Base-by-base conservation (phyloP, 2,113 vertebrate genomes). In the Tenrec ecaudatus region DNA sequence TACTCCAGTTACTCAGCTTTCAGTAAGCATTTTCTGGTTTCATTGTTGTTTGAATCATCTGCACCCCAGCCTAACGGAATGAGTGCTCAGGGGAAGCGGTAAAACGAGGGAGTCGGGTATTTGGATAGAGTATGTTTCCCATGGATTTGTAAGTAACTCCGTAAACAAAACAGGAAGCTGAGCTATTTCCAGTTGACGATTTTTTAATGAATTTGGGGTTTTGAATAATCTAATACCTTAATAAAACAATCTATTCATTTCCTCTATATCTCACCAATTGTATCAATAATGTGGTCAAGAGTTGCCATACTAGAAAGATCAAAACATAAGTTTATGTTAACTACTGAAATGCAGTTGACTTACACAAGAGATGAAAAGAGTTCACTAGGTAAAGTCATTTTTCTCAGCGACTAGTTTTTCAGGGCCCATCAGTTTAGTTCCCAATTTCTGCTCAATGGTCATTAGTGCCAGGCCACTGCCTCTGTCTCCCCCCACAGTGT, bases 171-270 rank as follows among this genome's bases (percentile, higher is more conserved):
- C 1, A 77, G 88, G 17, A 81, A 82, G 57, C 79, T 53, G 4
- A 73, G 12, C 22, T 58, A 80, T 91, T 79, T 91, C 31, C 82
- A 83, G 29, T 82, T 89, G 88, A 75, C 17, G 43, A 78, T 73
- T 60, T 82, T 29, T 86, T 77, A 88, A 78, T 81, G 4, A 88
- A 78, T 89, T 77, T 87, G 82, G 27, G 3, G 69, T 69, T 38
- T 85, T 69, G 4, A 84, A 88, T 53, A 87, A 62, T 89, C 8
- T 29, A 76, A 78, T 31, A 40, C 40, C 90, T 92, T 94, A 3
- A 88, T 88, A 88, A 92, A 90, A 81, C 23, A 84, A 80, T 93
- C 5, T 80, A 47, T 58, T 92, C 53, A 36, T 86, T 77, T 93
- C 68, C 7, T 90, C 91, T 80, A n/a, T 60, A 27, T 64, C n/a